Base-by-base conservation (phyloP, 2,888 invertebrate species). In the Andrena trimmerana region DNA sequence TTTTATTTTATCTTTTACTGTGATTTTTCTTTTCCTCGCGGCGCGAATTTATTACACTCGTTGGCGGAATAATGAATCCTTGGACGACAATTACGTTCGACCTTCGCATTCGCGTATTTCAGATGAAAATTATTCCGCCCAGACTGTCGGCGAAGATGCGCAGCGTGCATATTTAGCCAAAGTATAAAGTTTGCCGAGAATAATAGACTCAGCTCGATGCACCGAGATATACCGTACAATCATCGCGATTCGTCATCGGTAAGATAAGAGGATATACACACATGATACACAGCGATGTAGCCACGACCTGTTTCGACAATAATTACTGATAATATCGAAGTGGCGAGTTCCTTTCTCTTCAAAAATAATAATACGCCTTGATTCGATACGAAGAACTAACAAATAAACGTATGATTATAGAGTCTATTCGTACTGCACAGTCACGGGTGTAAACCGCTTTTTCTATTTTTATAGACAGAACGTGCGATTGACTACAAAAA, bases 181-280 rank as follows among this genome's bases (percentile, higher is more conserved):
- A 63, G 16, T 27, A 69, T 29, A 27, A 59, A 66, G 29, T 69
- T 60, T 76, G 16, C 36, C 2, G 16, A 50, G 57, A 42, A 57
- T 36, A 52, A 57, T 24, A 33, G 20, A 7, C 54, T 50, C 7
- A 1, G 6, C n/a, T 50, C 42, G 71, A 66, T 52, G 48, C 68
- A 31, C 8, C 31, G n/a, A 24, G n/a, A 24, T 59, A n/a, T n/a
- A 33, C 33, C 20, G 59, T 62, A 20, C 48, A 73, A 71, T 84
- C 75, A 66, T 76, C 27, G 42, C 24, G 65, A 81, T 81, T 85
- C 71, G 81, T 85, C 72, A 85, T 72, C 69, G 81, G 20, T 29
- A 52, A 81, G 71, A 75, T 71, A 85, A 65, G 74, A 74, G 54
- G 24, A 31, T 69, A 70, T 20, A 74, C 50, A 0, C 27, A 27